Percentiles rank a stretch among this genome's conserved stretches.
Conservation (phyloP, 2,888 invertebrate genomes). For the Scaptomyza parva region DNA sequence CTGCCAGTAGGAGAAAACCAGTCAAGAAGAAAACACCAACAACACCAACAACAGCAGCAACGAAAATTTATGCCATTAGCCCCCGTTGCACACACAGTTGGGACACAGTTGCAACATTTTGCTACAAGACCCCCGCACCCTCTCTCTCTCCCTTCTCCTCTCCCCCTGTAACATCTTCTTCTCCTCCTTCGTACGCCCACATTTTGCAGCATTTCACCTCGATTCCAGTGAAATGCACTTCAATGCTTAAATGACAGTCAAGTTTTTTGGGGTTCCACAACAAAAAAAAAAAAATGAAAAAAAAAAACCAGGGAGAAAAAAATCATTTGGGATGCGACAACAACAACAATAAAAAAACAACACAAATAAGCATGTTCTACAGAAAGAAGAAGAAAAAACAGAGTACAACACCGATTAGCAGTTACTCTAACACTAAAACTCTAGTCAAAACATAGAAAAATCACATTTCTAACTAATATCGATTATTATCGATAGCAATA, state of each 20-base stretch:
- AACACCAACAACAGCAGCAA: constrained; percentile 20
- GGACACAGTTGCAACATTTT: constrained; percentile 36
- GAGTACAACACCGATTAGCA: no score
- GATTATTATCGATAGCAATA: no score
- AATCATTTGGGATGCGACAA: constrained; percentile 56
- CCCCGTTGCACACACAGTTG: constrained; percentile 45
- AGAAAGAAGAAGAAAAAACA: background rate
- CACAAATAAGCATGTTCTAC: background rate
- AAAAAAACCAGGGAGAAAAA: background rate
- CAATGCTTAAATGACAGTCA: constrained; percentile 65
- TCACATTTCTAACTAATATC: no score
- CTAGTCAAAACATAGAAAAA: no score
- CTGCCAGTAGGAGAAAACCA: constrained; percentile 35
- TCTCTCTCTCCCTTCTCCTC: no score
- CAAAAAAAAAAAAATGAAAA: background rate
- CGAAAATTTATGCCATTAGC: constrained; percentile 57
- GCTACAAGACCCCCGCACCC: background rate
- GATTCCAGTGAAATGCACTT: constrained; percentile 57
- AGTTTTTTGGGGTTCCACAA: constrained; percentile 47
- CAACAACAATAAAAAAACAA: constrained; percentile 30
- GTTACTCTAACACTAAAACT: no score
- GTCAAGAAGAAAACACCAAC: constrained; percentile 50
- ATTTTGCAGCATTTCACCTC: constrained; percentile 7
- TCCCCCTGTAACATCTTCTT: no score
- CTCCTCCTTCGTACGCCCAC: background rate